A percentile compares a stretch with the other conserved stretches of the same genome.
Conservation (phyloP, 2,797 vertebrate species). For the Coregonus sp. region DNA sequence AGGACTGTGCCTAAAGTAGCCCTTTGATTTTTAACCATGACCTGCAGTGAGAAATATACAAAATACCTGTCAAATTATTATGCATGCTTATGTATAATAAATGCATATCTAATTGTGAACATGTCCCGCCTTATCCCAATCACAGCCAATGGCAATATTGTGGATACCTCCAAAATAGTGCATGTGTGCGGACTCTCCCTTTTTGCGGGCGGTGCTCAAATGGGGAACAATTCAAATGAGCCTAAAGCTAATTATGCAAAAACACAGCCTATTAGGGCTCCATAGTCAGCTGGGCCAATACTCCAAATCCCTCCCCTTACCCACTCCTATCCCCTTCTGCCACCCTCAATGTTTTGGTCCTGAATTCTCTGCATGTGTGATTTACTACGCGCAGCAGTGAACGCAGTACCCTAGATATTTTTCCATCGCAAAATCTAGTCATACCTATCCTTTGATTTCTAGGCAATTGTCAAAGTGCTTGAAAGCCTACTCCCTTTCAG, state of each 20-base stretch:
- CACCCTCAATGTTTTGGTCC: conserved; percentile 61
- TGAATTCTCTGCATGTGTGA: conserved; percentile 27
- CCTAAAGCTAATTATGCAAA: conserved; percentile 27
- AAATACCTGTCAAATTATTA: neutral
- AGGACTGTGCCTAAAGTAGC: neutral
- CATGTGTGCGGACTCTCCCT: neutral
- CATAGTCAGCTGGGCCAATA: neutral
- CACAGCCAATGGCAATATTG: neutral
- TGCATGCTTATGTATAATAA: neutral
- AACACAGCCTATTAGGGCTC: conserved; percentile 46
- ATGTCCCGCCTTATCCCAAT: neutral
- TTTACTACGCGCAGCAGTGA: neutral
- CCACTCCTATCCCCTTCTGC: neutral
- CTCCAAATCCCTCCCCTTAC: conserved; percentile 31
- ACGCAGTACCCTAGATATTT: neutral
- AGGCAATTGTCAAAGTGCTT: neutral
- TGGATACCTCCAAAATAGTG: neutral
- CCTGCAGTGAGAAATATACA: neutral
- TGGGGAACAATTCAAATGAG: conserved; percentile 40
- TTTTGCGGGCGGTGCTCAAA: conserved; percentile 30
- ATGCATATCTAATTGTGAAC: conserved; percentile 3
- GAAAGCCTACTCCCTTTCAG: neutral
- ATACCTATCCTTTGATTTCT: neutral
- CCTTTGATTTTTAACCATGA: neutral
- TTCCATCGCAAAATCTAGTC: neutral